These are phyloP conservation scores for Toxotes chatareus DNA, from an alignment of 2,113 vertebrate genomes.

Conservation along the genomic window DNA sequence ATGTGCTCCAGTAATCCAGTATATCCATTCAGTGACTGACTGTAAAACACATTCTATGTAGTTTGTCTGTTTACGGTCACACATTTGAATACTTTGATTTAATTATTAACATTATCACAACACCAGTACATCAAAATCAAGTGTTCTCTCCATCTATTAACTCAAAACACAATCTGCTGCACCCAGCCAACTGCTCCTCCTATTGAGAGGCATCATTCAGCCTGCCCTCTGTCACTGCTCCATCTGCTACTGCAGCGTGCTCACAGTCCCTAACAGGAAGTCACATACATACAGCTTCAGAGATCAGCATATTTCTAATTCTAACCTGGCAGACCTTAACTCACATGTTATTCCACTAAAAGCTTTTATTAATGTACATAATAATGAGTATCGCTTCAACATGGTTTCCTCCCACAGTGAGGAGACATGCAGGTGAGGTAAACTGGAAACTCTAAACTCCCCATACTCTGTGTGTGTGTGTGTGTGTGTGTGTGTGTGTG, in stretches of 20 bases:
- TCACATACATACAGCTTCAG: neutral
- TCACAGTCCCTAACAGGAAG: neutral
- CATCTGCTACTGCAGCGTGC: neutral
- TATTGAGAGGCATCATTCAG: neutral
- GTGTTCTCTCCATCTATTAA: neutral
- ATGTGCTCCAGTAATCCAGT: neutral
- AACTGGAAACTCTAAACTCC: neutral
- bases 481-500: neutral
- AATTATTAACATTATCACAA: neutral
- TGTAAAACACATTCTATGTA: neutral
- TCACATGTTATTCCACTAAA: neutral
- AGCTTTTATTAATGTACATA: neutral
- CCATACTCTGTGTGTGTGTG: neutral
- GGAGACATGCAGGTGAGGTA: neutral
- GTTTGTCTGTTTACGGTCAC: neutral
- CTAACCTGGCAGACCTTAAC: neutral
- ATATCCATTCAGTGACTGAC: neutral
- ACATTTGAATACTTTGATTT: no score
- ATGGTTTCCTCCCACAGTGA: neutral
- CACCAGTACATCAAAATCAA: neutral
- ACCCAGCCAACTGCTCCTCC: neutral
- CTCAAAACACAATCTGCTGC: neutral
- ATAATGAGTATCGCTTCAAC: neutral
- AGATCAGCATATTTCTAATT: constrained; percentile 10
- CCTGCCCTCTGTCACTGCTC: constrained; percentile 5